phyloP scores from a whole-genome alignment of 2,888 invertebrate genomes.

The Lochmaea crataegi region DNA sequence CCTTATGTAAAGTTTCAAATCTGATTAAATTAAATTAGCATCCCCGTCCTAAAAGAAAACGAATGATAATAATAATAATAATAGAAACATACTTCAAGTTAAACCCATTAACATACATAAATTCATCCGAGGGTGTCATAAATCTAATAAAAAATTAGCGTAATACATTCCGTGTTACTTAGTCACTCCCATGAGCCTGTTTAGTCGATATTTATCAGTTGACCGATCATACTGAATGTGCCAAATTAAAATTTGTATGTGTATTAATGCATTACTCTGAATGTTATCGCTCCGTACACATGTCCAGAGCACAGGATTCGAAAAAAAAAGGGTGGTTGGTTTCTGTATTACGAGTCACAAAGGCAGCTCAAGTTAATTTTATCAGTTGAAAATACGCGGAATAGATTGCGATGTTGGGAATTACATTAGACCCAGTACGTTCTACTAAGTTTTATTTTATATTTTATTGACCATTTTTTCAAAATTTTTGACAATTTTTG shows the following conservation, averaged over 20 bases:
- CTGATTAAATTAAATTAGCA: neutral
- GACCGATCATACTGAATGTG: slow-evolving; percentile 63
- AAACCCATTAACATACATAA: slow-evolving; percentile 42
- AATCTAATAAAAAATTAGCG: slow-evolving; percentile 58
- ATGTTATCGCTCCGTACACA: slow-evolving; percentile 61
- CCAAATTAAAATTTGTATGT: slow-evolving; percentile 61
- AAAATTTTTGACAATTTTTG: too few relatives aligned
- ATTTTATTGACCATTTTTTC: too few relatives aligned
- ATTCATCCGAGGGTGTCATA: slow-evolving; percentile 37
- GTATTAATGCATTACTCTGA: slow-evolving; percentile 60
- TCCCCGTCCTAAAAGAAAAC: slow-evolving; percentile 7
- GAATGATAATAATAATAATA: slow-evolving; percentile 21
- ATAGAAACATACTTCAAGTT: slow-evolving; percentile 23
- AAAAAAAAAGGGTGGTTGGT: slow-evolving; percentile 43
- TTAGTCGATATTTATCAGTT: slow-evolving; percentile 64
- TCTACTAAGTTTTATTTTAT: too few relatives aligned
- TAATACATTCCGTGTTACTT: slow-evolving; percentile 40
- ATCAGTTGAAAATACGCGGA: too few relatives aligned
- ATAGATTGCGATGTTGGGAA: too few relatives aligned
- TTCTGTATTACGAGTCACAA: neutral
- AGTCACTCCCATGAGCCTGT: slow-evolving; percentile 29
- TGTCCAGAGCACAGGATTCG: slow-evolving; percentile 46
- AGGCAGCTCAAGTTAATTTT: neutral
- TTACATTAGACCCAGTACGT: too few relatives aligned
- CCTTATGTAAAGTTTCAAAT: slow-evolving; percentile 5